Evolutionary conservation across 1,140 invertebrate genomes (phyloP), one percentile per base, ranked within the genome.

Genomic region (Theocolax elegans): DNA sequence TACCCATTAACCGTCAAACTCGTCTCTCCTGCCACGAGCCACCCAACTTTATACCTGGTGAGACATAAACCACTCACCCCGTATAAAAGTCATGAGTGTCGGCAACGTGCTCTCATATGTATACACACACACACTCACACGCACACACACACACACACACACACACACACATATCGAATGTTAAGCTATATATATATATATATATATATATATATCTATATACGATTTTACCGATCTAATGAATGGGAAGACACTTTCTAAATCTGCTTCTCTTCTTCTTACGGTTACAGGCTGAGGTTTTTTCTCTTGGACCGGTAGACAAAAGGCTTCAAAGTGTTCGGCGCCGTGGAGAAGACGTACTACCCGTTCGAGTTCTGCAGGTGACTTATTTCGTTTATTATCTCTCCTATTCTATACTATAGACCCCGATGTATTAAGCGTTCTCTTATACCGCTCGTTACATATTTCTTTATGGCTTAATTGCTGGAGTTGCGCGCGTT

Each of bases 321-420:
- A 85, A 85, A 86, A 86, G 85, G 85, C 85, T 73, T 86, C 85
- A 86, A 86, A 85, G 84, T 86, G 85, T 86, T 84, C 85, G 83
- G 83, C 80, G 79, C 84, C 79, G 83, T 85, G 82, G 85, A 85
- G 80, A 85, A 85, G 76, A 80, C 83, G 80, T 85, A 85, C 78
- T 81, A 84, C 82, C 82, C 85, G 72, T 85, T 84, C 84, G 85
- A 85, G 78, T 81, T 86, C 79, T 83, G 83, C 82, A 84, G 82
- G 76, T 80, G 80, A 81, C 51, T 49, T 48, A 29, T 66, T 29
- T 51, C 42, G 9, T 12, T 76, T 44, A 72, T 49, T 51, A n/a
- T n/a, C n/a, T n/a, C n/a, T n/a, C n/a, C n/a, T n/a, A n/a, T n/a
- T n/a, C n/a, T n/a, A n/a, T n/a, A n/a, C n/a, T n/a, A n/a, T 42